Conservation (phyloP, 1,140 invertebrate genomes). For the Venturia canescens region DNA sequence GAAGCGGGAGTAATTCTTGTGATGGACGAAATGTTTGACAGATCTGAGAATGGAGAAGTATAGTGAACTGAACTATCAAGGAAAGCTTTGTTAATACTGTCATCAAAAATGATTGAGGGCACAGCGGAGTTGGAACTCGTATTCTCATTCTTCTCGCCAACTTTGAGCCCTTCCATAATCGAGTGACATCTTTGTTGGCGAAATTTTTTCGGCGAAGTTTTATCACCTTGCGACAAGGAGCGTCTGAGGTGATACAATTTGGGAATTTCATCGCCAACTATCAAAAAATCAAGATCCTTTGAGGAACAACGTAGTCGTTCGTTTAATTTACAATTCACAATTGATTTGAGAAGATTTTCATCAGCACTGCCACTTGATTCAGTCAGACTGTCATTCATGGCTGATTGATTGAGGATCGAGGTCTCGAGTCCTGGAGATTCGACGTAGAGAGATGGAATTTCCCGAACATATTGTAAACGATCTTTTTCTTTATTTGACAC, state of each 20-base stretch:
- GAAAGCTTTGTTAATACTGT: conserved; percentile 52
- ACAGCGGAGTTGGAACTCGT: conserved; percentile 38
- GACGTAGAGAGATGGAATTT: conserved; percentile 34
- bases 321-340: conserved; percentile 32
- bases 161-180: conserved; percentile 31
- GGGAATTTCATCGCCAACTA: background rate
- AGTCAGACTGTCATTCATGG: conserved; percentile 67
- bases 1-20: conserved; percentile 54
- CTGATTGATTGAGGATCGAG: conserved; percentile 65
- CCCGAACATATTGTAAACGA: background rate
- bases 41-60: conserved; percentile 52
- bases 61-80: conserved; percentile 39
- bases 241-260: conserved; percentile 50
- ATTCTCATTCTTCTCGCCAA: background rate
- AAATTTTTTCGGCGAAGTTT: conserved; percentile 43
- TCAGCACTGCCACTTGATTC: conserved; percentile 46
- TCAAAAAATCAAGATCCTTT: conserved; percentile 20
- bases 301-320: conserved; percentile 40
- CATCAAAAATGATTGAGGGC: conserved; percentile 53
- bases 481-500: background rate
- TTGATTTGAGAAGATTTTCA: conserved; percentile 44
- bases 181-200: conserved; percentile 47
- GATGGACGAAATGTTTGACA: conserved; percentile 61
- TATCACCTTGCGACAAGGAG: conserved; percentile 60
- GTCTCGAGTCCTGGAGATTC: conserved; percentile 46